phyloP scores from a whole-genome alignment of 1,140 invertebrate genomes.

The Drosophila dunni region DNA sequence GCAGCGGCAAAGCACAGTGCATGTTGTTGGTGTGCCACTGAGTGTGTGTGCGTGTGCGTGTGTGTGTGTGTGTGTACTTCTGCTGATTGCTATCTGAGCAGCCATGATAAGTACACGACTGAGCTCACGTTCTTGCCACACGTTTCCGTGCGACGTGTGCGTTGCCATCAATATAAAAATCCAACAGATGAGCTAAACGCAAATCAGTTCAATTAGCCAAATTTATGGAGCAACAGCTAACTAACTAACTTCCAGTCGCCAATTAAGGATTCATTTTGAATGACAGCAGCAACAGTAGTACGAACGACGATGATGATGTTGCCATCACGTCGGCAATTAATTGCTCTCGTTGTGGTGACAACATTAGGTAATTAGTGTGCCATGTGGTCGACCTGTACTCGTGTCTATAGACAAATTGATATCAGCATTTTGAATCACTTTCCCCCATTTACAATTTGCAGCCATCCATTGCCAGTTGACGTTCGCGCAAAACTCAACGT shows the following conservation, averaged over 20 bases:
- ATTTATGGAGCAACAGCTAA: slow-evolving; percentile 56
- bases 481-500: slow-evolving; percentile 62
- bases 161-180: slow-evolving; percentile 70
- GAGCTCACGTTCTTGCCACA: slow-evolving; percentile 69
- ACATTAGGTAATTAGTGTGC: slow-evolving; percentile 78
- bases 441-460: slow-evolving; percentile 13
- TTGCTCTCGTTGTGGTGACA: slow-evolving; percentile 76
- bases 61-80: slow-evolving; percentile 31
- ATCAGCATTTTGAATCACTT: slow-evolving; percentile 25
- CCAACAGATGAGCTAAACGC: slow-evolving; percentile 60
- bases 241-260: slow-evolving; percentile 22
- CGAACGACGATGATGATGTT: slow-evolving; percentile 39
- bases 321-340: slow-evolving; percentile 72
- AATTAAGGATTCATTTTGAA: slow-evolving; percentile 56
- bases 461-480: slow-evolving; percentile 40
- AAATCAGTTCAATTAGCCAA: slow-evolving; percentile 80
- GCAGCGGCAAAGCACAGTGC: background rate
- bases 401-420: slow-evolving; percentile 49
- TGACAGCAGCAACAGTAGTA: slow-evolving; percentile 5
- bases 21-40: too few species aligned
- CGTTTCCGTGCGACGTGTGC: slow-evolving; percentile 65
- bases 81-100: slow-evolving; percentile 42
- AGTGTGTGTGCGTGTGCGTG: slow-evolving; percentile 15
- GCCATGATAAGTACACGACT: slow-evolving; percentile 55
- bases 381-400: slow-evolving; percentile 16